Conservation (phyloP, 1,140 invertebrate species). For the Nautilus pompilius region DNA sequence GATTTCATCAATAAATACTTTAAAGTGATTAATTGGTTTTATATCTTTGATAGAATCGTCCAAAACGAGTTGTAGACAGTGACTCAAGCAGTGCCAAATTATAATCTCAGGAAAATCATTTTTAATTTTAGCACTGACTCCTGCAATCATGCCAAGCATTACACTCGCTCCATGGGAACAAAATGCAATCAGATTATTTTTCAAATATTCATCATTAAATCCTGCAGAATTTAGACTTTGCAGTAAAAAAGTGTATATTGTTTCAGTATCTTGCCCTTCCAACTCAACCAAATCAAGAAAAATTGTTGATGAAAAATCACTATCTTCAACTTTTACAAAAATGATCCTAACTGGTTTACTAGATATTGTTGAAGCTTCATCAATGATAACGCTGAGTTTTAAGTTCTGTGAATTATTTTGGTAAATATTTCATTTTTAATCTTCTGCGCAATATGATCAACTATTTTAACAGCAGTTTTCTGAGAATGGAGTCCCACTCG, state of each 20-base stretch:
- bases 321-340: not conserved
- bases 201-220: not conserved
- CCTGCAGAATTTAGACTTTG: not conserved
- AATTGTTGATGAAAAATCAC: not conserved
- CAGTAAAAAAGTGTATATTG: not conserved
- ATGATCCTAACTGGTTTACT: not conserved
- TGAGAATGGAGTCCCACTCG: not conserved
- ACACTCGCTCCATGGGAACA: not conserved
- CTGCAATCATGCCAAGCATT: not conserved
- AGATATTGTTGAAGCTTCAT: not conserved
- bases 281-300: not conserved
- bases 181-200: not conserved
- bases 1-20: not conserved
- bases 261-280: not conserved
- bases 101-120: not conserved
- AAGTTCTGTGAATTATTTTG: not conserved
- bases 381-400: not conserved
- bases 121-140: not conserved
- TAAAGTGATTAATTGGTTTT: too few relatives aligned
- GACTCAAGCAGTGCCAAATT: not conserved
- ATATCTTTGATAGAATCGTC: too few relatives aligned
- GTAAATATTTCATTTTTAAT: not conserved
- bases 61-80: too few relatives aligned
- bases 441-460: not conserved
- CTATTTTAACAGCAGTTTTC: not conserved